These are phyloP conservation scores for Bos taurus DNA, from an alignment of 2,113 vertebrate species.

Conservation along the genomic window DNA sequence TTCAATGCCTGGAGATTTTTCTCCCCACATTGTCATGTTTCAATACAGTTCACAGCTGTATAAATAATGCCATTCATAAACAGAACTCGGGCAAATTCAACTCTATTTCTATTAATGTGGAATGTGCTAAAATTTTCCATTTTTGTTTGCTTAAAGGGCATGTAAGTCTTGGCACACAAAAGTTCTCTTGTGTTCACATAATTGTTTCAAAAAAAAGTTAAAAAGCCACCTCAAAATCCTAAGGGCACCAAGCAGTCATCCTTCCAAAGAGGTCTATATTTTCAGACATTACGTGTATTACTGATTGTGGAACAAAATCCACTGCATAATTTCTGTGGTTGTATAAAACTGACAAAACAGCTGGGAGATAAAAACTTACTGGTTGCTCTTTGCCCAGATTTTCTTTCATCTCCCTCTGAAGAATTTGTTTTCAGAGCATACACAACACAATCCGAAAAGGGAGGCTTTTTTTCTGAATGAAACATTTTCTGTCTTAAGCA, in stretches of 20 bases:
- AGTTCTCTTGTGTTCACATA: conserved; percentile 51
- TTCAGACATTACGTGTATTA: conserved; percentile 63
- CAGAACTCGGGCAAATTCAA: conserved; percentile 58
- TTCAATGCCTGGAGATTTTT: conserved; percentile 50
- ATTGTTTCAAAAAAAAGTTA: conserved; percentile 31
- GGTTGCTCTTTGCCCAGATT: conserved; percentile 36
- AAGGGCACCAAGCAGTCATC: conserved; percentile 57
- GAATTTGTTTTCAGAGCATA: conserved; percentile 53
- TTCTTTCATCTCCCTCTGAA: conserved; percentile 48
- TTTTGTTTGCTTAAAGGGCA: conserved; percentile 67
- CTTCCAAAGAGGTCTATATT: conserved; percentile 64
- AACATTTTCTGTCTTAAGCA: conserved; percentile 40
- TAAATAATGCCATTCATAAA: conserved; percentile 73
- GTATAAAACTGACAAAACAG: conserved; percentile 63
- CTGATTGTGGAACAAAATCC: conserved; percentile 55
- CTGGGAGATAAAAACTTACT: neutral
- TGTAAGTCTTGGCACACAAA: conserved; percentile 62
- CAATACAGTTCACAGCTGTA: conserved; percentile 69
- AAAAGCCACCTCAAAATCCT: conserved; percentile 48
- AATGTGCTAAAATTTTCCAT: conserved; percentile 61
- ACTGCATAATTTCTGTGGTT: conserved; percentile 47
- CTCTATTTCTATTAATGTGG: conserved; percentile 68
- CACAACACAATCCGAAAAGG: neutral
- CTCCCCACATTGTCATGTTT: conserved; percentile 30
- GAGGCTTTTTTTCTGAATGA: conserved; percentile 48